phyloP scores from a whole-genome alignment of 1,140 invertebrate genomes.

The Teleopsis dalmanni region DNA sequence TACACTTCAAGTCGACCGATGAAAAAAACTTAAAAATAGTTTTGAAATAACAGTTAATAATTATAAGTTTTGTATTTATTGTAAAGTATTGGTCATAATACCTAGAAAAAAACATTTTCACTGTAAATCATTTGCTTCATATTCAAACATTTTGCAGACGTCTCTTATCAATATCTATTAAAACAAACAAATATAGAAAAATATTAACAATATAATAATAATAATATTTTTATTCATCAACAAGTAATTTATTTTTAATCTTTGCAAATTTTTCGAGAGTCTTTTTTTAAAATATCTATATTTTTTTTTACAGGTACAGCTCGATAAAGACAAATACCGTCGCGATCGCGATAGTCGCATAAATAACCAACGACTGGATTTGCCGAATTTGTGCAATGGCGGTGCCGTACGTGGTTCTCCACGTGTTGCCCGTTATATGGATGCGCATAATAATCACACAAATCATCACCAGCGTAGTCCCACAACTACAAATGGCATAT shows the following conservation, averaged over 20 bases:
- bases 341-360: conserved; percentile 31
- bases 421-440: conserved; percentile 22
- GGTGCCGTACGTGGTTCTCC: conserved; percentile 15
- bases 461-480: conserved; percentile 18
- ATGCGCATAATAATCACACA: conserved; percentile 28
- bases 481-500: conserved; percentile 15
- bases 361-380: conserved; percentile 31
- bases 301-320: conserved; percentile 30
- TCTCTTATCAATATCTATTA: too few relatives aligned
- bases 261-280: not conserved
- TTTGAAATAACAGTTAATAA: too few relatives aligned
- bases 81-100: too few relatives aligned
- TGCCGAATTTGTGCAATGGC: conserved; percentile 30
- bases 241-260: not conserved
- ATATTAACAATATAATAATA: too few relatives aligned
- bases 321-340: conserved; percentile 43
- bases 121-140: too few relatives aligned
- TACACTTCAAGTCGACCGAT: too few relatives aligned
- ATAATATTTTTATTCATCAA: not conserved
- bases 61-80: too few relatives aligned
- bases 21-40: too few relatives aligned
- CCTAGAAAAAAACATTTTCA: too few relatives aligned
- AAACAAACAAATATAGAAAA: too few relatives aligned
- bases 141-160: too few relatives aligned
- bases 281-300: not conserved